Base-by-base conservation (phyloP, 2,888 invertebrate species). In the Conchocele bisecta region DNA sequence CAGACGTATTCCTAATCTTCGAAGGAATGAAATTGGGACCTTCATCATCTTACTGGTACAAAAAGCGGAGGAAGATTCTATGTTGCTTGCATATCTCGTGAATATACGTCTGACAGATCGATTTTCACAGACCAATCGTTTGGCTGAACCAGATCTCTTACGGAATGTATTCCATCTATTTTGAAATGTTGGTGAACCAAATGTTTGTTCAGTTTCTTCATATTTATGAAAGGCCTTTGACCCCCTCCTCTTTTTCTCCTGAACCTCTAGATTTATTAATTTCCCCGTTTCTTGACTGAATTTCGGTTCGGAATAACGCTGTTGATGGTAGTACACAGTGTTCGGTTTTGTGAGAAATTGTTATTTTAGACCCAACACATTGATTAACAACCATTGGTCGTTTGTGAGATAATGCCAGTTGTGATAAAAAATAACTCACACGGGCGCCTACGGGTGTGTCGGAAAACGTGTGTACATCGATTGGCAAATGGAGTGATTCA, bases 121-220 rank as follows among this genome's bases (percentile, higher is more conserved):
- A n/a, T n/a, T n/a, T n/a, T n/a, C n/a, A n/a, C n/a, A n/a, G n/a
- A 56, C 42, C 13, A 69, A 35, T 69, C 39, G n/a, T 57, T 50
- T 29, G 46, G 11, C 37, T 37, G 15, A 11, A 57, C 33, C 7
- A 69, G 22, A 48, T 63, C 42, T 33, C 51, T 57, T 37, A 63
- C 31, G 22, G 63, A 13, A 26, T 69, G 48, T 17, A 63, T 44
- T 24, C 61, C 56, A 31, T 61, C 61, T 63, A 67, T 53, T 35
- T 67, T 67, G 60, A 67, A 67, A 39, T 60, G 60, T 37, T 60
- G 35, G 60, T 67, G 56, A 3, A n/a, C 11, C 7, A 51, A 42
- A 42, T 42, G 44, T n/a, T n/a, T n/a, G n/a, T n/a, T n/a, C n/a
- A n/a, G n/a, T n/a, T n/a, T n/a, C n/a, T n/a, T n/a, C n/a, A n/a